Conservation (phyloP, 2,888 invertebrate species). For the Molanna angustata region DNA sequence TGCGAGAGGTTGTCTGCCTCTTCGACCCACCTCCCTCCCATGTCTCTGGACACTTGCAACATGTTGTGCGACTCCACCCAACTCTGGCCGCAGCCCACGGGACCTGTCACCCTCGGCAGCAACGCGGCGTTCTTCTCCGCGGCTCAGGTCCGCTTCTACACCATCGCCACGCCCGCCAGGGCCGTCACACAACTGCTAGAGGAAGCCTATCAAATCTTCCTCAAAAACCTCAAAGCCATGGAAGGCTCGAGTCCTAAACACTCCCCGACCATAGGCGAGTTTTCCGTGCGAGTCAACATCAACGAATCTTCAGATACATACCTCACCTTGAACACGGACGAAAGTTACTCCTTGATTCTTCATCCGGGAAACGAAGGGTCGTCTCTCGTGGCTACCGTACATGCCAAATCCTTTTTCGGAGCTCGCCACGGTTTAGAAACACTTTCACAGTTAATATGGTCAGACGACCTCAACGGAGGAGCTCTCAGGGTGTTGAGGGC, state of each 20-base stretch:
- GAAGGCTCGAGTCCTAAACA: constrained; percentile 47
- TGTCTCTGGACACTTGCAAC: constrained; percentile 69
- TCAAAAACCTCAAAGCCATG: constrained; percentile 49
- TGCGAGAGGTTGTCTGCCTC: constrained; percentile 61
- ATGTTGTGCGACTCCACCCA: constrained; percentile 74
- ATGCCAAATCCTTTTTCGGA: constrained; percentile 70
- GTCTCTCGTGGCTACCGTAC: constrained; percentile 58
- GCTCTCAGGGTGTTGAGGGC: constrained; percentile 63
- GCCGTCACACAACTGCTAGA: constrained; percentile 44
- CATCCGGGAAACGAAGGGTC: constrained; percentile 49
- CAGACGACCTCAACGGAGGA: constrained; percentile 64
- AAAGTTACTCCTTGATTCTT: constrained; percentile 68
- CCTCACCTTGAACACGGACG: constrained; percentile 66
- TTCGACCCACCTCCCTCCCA: constrained; percentile 44
- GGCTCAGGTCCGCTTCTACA: constrained; percentile 51
- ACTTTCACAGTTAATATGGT: constrained; percentile 77
- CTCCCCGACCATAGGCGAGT: constrained; percentile 41
- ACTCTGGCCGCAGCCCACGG: constrained; percentile 80
- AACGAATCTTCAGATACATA: constrained; percentile 56
- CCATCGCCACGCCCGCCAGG: constrained; percentile 43
- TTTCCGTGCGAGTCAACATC: constrained; percentile 53
- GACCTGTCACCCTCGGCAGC: constrained; percentile 63
- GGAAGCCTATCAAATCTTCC: constrained; percentile 54
- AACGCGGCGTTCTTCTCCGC: constrained; percentile 60
- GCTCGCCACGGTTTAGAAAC: constrained; percentile 77